A percentile compares a stretch with the other conserved stretches of the same genome.
Evolutionary conservation across 2,888 invertebrate species (phyloP).

Genomic region (Cyclophora albipunctata): DNA sequence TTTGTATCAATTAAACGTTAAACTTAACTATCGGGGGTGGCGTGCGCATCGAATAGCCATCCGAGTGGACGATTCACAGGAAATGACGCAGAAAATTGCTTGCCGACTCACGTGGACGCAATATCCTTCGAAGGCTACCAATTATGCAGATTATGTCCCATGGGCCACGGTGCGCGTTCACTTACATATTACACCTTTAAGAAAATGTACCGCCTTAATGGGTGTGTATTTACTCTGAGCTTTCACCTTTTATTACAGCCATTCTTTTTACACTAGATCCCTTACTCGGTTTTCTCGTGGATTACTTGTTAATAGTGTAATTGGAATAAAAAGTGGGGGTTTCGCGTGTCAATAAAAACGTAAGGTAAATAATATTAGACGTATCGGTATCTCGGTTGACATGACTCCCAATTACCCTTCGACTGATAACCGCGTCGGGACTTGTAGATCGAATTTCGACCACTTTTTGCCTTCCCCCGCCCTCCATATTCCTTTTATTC

Average conservation of each 20-base stretch:
- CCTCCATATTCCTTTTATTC: slow-evolving; percentile 35
- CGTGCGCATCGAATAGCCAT: slow-evolving; percentile 42
- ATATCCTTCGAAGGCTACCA: slow-evolving; percentile 70
- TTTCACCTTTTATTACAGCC: no score
- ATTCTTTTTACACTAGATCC: no score
- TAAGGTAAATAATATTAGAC: slow-evolving; percentile 1
- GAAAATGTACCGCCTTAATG: not conserved
- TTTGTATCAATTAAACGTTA: slow-evolving; percentile 52
- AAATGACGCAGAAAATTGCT: slow-evolving; percentile 75
- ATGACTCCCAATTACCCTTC: slow-evolving; percentile 63
- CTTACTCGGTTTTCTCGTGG: no score
- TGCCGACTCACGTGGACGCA: slow-evolving; percentile 66
- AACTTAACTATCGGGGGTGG: slow-evolving; percentile 38
- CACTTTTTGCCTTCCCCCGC: slow-evolving; percentile 48
- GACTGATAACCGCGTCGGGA: slow-evolving; percentile 56
- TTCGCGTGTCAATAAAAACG: no score
- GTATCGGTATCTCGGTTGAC: slow-evolving; percentile 52
- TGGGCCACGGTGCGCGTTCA: slow-evolving; percentile 49
- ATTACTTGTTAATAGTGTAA: no score
- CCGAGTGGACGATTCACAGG: slow-evolving; percentile 58
- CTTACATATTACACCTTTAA: slow-evolving; percentile 10
- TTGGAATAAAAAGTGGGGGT: no score
- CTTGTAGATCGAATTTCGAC: slow-evolving; percentile 65
- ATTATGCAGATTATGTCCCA: slow-evolving; percentile 70
- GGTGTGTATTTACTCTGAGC: no score